These are phyloP conservation scores for Ctena decussata DNA, from an alignment of 2,888 invertebrate genomes.

Conservation along the genomic window DNA sequence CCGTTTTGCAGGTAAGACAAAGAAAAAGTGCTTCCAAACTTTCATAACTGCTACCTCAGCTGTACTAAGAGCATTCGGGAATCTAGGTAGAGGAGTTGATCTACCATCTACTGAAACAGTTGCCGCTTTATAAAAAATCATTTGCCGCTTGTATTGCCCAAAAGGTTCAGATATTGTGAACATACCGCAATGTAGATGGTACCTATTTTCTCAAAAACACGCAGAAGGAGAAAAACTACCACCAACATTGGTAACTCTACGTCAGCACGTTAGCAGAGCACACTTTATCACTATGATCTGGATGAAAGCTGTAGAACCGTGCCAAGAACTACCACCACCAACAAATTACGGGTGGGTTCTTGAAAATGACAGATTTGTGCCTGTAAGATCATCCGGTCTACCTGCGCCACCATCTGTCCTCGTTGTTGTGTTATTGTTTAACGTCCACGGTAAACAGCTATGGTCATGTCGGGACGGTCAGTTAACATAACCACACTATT, in stretches of 20 bases:
- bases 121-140: neutral
- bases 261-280: neutral
- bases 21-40: neutral
- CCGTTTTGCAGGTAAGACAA: neutral
- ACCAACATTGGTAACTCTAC: neutral
- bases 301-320: neutral
- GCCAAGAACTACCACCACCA: too few species aligned
- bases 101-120: neutral
- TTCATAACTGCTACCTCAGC: neutral
- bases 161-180: neutral
- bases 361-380: neutral
- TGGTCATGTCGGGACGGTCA: too few species aligned
- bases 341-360: neutral
- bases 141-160: neutral
- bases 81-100: neutral
- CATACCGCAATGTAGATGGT: conserved; percentile 1
- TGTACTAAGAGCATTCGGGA: neutral
- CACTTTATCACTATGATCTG: conserved; percentile 5
- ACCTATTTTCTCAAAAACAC: neutral
- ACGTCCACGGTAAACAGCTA: too few species aligned
- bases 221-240: conserved; percentile 5
- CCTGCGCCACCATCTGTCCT: conserved; percentile 3
- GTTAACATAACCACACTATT: too few species aligned
- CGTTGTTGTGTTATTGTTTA: too few species aligned
- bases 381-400: neutral